A percentile compares a stretch with the other conserved stretches of the same genome.
Conservation (phyloP, 2,113 vertebrate species). For the Chroicocephalus ridibundus region DNA sequence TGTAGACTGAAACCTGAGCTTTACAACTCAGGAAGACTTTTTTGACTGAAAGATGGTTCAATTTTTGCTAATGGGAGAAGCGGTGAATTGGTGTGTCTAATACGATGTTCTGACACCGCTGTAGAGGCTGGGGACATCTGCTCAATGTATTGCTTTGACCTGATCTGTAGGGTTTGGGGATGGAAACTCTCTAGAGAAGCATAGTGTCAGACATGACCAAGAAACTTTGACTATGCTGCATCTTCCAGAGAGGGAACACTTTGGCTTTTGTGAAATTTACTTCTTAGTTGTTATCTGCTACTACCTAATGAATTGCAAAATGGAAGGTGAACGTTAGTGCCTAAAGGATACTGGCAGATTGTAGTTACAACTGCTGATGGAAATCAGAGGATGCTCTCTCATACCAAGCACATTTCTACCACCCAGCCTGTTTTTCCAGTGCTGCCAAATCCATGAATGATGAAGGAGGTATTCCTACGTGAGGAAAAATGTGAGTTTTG, state of each 20-base stretch:
- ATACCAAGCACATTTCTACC: constrained; percentile 65
- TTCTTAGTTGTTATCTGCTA: background rate
- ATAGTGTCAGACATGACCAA: background rate
- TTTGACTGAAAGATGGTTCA: background rate
- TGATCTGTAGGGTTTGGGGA: background rate
- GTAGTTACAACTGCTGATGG: background rate
- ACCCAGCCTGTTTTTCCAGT: constrained; percentile 61
- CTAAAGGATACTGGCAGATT: background rate
- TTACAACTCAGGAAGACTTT: background rate
- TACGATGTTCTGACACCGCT: accelerated
- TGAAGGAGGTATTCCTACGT: background rate
- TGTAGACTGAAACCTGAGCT: background rate
- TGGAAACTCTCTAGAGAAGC: background rate
- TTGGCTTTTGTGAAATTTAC: background rate
- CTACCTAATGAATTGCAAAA: background rate
- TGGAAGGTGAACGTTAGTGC: background rate
- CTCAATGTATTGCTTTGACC: background rate
- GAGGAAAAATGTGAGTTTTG: constrained; percentile 26
- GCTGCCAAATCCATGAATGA: constrained; percentile 60
- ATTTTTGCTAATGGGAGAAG: background rate
- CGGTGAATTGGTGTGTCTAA: too few relatives aligned
- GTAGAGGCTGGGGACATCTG: background rate
- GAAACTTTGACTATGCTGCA: background rate
- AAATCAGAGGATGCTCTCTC: background rate
- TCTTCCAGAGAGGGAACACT: background rate